Percentiles rank a stretch among this genome's conserved stretches.
These are phyloP conservation scores for Fulmarus glacialis DNA, from an alignment of 2,113 vertebrate species.

Conservation along the genomic window DNA sequence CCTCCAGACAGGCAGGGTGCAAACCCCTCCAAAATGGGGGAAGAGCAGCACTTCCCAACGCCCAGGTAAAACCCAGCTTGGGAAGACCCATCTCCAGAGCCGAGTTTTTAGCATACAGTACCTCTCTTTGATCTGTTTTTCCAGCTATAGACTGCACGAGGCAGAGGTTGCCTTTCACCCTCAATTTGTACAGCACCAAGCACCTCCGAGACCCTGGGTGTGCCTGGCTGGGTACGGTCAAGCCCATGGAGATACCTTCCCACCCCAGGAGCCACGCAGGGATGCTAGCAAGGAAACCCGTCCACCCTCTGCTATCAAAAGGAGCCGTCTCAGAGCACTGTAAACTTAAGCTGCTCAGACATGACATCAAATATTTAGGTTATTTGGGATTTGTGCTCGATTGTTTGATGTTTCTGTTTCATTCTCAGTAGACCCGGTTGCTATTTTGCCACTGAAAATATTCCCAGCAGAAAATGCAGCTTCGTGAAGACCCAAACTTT, in stretches of 20 bases:
- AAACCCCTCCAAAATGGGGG: neutral
- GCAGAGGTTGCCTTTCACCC: neutral
- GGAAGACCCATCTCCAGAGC: neutral
- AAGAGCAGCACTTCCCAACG: neutral
- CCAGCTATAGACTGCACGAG: rapidly evolving
- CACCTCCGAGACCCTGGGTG: neutral
- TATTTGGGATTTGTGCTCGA: constrained; percentile 40
- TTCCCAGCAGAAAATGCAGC: constrained; percentile 39
- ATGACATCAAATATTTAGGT: constrained; percentile 65
- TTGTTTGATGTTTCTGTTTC: constrained; percentile 57
- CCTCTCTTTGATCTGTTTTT: neutral
- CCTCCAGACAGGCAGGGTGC: neutral
- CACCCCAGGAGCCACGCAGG: neutral
- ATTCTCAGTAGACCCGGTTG: constrained; percentile 1
- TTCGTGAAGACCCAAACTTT: neutral
- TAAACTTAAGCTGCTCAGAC: constrained; percentile 55
- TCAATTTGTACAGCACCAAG: neutral
- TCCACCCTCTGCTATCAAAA: neutral
- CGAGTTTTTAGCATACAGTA: rapidly evolving
- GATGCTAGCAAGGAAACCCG: neutral
- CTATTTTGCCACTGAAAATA: constrained; percentile 29
- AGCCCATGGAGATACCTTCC: neutral
- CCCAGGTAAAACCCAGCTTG: neutral
- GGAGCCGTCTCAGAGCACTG: neutral
- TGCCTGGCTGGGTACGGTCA: neutral